Evolutionary conservation across 2,888 invertebrate genomes (phyloP), one percentile per base, ranked within the genome.

Genomic region (Perizoma affinitatum): DNA sequence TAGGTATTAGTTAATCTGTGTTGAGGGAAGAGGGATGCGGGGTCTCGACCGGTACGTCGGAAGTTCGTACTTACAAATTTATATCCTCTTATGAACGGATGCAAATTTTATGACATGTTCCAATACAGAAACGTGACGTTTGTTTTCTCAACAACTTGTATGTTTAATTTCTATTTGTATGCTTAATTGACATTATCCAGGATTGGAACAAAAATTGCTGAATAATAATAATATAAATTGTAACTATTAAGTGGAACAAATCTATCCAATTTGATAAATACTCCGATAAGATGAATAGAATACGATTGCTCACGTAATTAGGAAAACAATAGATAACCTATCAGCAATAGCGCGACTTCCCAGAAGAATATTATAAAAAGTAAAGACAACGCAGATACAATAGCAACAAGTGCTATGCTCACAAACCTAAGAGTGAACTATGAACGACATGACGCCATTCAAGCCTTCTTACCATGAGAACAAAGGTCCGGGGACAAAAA

Each of bases 401-500:
- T 63, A 71, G 71, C 72, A 79, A 78, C 80, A 83, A 84, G 80
- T 84, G 80, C 72, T 73, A 65, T 60, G 66, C 67, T 82, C 79
- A 79, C 75, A 76, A 76, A 78, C 70, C 72, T 74, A 72, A 72
- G 61, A 33, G 38, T 54, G 43, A 50, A 49, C 40, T 49, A 36
- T 56, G 54, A 54, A 58, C 54, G 71, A 67, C 62, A 65, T 61
- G 69, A 67, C 68, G 73, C 76, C 80, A 81, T 84, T 82, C 80
- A 82, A 76, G 70, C 57, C 67, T 65, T 71, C 43, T 48, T 43
- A 38, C 73, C 73, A 52, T 60, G 64, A 55, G 56, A 62, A 83
- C 79, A 84, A 87, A 84, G 82, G 82, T 79, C 65, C 72, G 63
- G 54, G 69, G 68, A 77, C 77, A 87, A 88, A 89, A n/a, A 87